A percentile compares a stretch with the other conserved stretches of the same genome.
These are phyloP conservation scores for Lysandra coridon DNA, from an alignment of 2,888 invertebrate species.

Conservation along the genomic window DNA sequence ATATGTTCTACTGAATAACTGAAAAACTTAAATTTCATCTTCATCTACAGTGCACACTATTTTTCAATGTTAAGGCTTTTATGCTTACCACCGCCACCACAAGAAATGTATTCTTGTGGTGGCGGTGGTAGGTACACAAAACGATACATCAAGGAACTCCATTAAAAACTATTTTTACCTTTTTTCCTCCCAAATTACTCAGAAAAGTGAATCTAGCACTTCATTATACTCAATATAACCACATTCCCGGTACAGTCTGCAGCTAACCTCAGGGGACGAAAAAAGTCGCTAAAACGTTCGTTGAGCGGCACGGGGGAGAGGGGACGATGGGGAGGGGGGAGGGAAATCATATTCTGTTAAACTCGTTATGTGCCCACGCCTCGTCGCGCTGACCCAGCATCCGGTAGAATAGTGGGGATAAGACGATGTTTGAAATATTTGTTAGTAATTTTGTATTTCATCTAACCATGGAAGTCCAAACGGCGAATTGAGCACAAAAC, in stretches of 20 bases:
- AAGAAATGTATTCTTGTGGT: no score
- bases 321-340: not conserved
- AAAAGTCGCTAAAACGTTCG: constrained; percentile 74
- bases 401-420: constrained; percentile 51
- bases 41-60: no score
- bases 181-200: not conserved
- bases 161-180: not conserved
- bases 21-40: no score
- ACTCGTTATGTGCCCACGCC: constrained; percentile 77
- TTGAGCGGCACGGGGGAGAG: constrained; percentile 47
- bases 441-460: no score
- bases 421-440: constrained; percentile 28
- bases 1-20: no score
- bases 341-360: constrained; percentile 77
- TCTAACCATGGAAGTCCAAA: no score
- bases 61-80: no score
- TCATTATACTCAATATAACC: constrained; percentile 37
- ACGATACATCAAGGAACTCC: no score
- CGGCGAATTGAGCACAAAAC: no score
- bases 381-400: constrained; percentile 76
- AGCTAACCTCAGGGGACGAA: constrained; percentile 61
- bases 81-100: no score
- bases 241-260: constrained; percentile 68
- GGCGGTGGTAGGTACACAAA: no score
- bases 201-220: constrained; percentile 17